Base-by-base conservation (phyloP, 2,888 invertebrate species). In the Antheraea yamamai region DNA sequence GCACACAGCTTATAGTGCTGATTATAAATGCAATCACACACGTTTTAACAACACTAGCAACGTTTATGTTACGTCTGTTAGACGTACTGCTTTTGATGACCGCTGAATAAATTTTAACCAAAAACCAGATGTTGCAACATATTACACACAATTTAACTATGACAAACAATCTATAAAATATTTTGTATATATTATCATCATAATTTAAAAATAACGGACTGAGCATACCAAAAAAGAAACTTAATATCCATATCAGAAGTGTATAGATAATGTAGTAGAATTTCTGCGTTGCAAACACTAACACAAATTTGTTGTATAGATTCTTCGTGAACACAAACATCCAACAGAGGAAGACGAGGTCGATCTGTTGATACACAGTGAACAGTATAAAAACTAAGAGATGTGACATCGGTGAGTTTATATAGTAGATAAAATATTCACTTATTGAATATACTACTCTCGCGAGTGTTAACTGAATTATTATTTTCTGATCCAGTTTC, bases 261-360 rank as follows among this genome's bases (percentile, higher is more conserved):
- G 86, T 86, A 0, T 85, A 74, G 0, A 83, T 1, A 0, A 79
- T 14, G 4, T 91, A 81, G 55, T 82, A 87, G 16, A 76, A 77
- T 64, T 84, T 84, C 20, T 81, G 79, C 7, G 82, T 72, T 3
- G 79, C 77, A 52, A 90, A 90, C 68, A 91, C 92, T 4, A 87
- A 70, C 1, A 92, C 87, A 10, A 92, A 84, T 82, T 92, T 92
- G 23, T 91, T 87, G 78, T 91, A 92, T 12, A 93, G 78, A 74
- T 91, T 89, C 77, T 89, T 91, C 0, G 91, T 89, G 76, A 90
- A 92, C 2, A 91, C 76, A 61, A 89, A 90, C 91, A 91, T 93
- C 85, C 91, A 89, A n/a, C 84, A 82, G 0, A 92, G 77, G 0
- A 92, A 74, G 0, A 85, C 87, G 0, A 86, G 82, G 61, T 93